Evolutionary conservation across 2,888 invertebrate genomes (phyloP).

Genomic region (Magallana nippona): DNA sequence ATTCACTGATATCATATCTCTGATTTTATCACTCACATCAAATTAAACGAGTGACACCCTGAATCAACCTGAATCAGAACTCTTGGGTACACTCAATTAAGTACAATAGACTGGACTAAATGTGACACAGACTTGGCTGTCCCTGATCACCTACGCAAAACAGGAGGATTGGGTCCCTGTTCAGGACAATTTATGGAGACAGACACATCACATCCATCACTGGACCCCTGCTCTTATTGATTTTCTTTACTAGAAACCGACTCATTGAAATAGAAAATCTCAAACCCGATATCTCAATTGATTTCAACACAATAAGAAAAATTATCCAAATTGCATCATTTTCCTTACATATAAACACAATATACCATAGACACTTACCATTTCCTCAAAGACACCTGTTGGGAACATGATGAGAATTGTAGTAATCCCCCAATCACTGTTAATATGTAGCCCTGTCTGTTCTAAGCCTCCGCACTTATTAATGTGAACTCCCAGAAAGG

Average conservation of each 20-base stretch:
- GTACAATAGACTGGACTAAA: no score
- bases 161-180: not conserved
- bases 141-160: not conserved
- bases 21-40: no score
- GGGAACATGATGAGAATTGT: constrained; percentile 30
- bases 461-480: not conserved
- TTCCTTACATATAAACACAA: not conserved
- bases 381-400: constrained; percentile 42
- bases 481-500: not conserved
- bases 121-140: not conserved
- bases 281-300: not conserved
- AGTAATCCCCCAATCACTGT: not conserved
- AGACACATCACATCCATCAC: constrained; percentile 24
- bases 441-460: not conserved
- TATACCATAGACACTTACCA: constrained; percentile 28
- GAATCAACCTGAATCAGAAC: no score
- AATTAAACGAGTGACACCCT: no score
- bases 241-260: not conserved
- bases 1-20: no score
- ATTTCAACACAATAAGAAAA: not conserved
- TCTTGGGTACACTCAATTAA: no score
- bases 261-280: not conserved
- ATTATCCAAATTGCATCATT: not conserved
- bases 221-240: not conserved
- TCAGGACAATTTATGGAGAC: not conserved